Evolutionary conservation across 2,797 vertebrate genomes (phyloP).

Genomic region (Staurois parvus): DNA sequence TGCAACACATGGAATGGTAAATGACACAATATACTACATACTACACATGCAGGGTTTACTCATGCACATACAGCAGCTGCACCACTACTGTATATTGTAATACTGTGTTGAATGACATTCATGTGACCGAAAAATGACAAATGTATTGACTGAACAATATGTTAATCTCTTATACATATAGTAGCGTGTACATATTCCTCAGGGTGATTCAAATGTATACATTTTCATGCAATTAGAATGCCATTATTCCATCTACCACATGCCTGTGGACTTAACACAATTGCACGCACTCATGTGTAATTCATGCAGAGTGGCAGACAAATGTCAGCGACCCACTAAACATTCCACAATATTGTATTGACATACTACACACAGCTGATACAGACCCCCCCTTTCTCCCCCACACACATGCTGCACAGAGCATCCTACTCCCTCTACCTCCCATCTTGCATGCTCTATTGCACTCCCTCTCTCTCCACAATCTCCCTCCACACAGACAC

Average conservation of each 20-base stretch:
- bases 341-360: constrained; percentile 47
- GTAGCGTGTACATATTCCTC: constrained; percentile 9
- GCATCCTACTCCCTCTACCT: not conserved
- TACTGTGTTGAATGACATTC: not conserved
- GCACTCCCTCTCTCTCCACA: constrained; percentile 1
- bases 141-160: not conserved
- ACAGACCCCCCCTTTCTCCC: constrained; percentile 8
- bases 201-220: constrained; percentile 15
- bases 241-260: constrained; percentile 21
- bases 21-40: constrained; percentile 4
- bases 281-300: constrained; percentile 32
- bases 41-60: constrained; percentile 20
- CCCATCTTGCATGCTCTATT: not conserved
- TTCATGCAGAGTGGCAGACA: constrained; percentile 37
- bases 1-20: constrained; percentile 1
- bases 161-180: constrained; percentile 1
- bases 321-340: constrained; percentile 48
- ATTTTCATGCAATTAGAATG: constrained; percentile 23
- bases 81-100: not conserved
- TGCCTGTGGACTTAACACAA: constrained; percentile 20
- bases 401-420: constrained; percentile 7
- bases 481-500: not conserved
- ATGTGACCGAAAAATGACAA: not conserved
- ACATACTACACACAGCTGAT: constrained; percentile 50
- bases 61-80: not conserved